Conservation (phyloP, 2,113 vertebrate genomes). For the Mormoops blainvillei region DNA sequence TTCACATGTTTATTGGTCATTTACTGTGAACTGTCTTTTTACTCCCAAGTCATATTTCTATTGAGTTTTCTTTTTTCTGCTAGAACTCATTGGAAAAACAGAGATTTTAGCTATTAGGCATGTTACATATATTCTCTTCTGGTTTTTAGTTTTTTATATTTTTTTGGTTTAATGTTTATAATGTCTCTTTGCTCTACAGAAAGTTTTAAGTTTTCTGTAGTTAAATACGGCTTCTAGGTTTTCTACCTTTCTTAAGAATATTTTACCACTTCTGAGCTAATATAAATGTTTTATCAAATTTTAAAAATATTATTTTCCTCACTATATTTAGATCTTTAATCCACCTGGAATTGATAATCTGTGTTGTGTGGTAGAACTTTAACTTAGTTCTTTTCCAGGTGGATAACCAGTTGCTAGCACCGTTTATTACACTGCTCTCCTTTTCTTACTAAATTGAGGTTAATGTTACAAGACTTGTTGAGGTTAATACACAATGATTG, state of each 20-base stretch:
- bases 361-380: no score
- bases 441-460: neutral
- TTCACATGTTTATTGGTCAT: neutral
- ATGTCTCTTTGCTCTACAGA: neutral
- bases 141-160: neutral
- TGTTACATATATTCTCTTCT: neutral
- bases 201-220: neutral
- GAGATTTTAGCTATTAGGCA: neutral
- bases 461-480: neutral
- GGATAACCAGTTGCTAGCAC: neutral
- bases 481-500: neutral
- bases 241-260: neutral
- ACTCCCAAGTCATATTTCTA: neutral
- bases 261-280: neutral
- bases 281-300: neutral
- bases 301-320: neutral
- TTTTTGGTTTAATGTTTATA: neutral
- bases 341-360: neutral
- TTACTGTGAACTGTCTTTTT: neutral
- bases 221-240: neutral
- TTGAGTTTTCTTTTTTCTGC: neutral
- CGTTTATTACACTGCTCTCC: neutral
- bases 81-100: neutral
- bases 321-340: neutral
- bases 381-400: neutral